Conservation (phyloP, 30 jellyfish, hydroid and myxozoan species). For the Aurelia coerulea region DNA sequence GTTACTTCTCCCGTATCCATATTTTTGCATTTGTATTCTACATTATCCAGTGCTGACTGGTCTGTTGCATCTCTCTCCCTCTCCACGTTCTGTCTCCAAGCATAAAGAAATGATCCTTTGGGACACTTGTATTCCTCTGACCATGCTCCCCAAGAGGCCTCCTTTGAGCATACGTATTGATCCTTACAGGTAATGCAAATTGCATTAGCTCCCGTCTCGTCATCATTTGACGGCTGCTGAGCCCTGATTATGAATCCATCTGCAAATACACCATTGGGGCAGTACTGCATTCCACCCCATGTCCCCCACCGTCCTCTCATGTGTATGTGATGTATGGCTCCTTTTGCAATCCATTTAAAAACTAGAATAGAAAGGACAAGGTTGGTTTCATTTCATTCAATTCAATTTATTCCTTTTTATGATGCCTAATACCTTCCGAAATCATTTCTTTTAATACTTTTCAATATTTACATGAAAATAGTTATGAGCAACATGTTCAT, state of each 20-base stretch:
- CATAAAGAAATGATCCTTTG: neutral
- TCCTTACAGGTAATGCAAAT: too few species aligned
- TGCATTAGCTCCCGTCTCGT: too few species aligned
- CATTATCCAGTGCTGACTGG: slow-evolving; percentile 34
- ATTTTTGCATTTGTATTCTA: slow-evolving; percentile 45
- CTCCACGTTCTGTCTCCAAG: neutral
- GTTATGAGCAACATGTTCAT: too few species aligned
- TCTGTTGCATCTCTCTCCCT: neutral
- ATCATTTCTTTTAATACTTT: slow-evolving; percentile 25
- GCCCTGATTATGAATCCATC: neutral
- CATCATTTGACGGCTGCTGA: too few species aligned
- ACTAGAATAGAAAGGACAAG: too few species aligned
- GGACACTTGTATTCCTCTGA: neutral
- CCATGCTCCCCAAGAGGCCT: neutral
- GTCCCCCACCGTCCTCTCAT: neutral
- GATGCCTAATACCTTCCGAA: too few species aligned
- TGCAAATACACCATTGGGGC: neutral
- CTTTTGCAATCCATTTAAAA: too few species aligned
- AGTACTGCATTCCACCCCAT: neutral
- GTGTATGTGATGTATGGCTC: neutral
- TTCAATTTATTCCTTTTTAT: too few species aligned
- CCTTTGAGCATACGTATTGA: too few species aligned
- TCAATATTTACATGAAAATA: slow-evolving; percentile 18
- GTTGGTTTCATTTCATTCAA: too few species aligned
- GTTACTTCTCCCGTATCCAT: neutral